A percentile compares a stretch with the other conserved stretches of the same genome.
These are phyloP conservation scores for Lysiphlebus fabarum DNA, from an alignment of 1,140 invertebrate genomes.

Conservation along the genomic window DNA sequence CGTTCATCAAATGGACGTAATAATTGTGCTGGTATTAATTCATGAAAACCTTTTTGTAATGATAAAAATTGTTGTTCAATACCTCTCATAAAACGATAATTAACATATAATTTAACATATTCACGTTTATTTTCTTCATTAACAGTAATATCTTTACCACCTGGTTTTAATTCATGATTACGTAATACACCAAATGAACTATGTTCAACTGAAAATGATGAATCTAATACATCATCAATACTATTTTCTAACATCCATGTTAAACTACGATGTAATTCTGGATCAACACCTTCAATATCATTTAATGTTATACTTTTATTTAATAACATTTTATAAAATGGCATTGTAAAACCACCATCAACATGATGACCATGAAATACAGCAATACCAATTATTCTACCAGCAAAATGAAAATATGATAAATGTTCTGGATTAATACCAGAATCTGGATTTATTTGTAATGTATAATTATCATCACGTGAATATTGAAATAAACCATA, in stretches of 20 bases:
- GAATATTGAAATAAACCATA: conserved; percentile 97
- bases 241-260: conserved; percentile 98
- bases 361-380: conserved; percentile 96
- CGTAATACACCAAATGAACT: conserved; percentile 90
- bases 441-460: conserved; percentile 95
- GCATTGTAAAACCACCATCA: conserved; percentile 93
- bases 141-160: conserved; percentile 78
- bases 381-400: conserved; percentile 90
- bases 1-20: conserved; percentile 88
- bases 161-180: conserved; percentile 81
- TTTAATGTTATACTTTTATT: conserved; percentile 89
- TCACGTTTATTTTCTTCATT: conserved; percentile 93
- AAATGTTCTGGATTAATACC: conserved; percentile 90
- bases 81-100: conserved; percentile 93
- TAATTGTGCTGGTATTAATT: conserved; percentile 86
- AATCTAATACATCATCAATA: conserved; percentile 87
- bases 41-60: conserved; percentile 90
- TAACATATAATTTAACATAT: conserved; percentile 91
- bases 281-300: conserved; percentile 96
- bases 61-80: conserved; percentile 96
- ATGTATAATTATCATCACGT: conserved; percentile 91
- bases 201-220: conserved; percentile 93
- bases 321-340: conserved; percentile 95
- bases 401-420: conserved; percentile 97
- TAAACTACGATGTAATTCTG: conserved; percentile 88